phyloP scores from a whole-genome alignment of 1,140 invertebrate genomes.

The Heliconius congener region DNA sequence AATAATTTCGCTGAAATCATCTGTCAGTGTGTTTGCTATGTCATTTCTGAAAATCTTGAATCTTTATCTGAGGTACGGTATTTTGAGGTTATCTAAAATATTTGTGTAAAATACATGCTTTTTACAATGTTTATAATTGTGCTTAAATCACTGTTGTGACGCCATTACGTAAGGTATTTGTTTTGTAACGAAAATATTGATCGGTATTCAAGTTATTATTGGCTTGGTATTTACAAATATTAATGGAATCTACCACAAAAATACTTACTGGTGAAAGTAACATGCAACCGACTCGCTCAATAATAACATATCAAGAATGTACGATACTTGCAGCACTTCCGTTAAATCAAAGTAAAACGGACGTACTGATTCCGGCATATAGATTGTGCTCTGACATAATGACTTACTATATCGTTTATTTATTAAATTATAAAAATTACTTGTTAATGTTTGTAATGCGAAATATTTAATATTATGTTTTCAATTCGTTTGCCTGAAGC shows the following conservation, averaged over 20 bases:
- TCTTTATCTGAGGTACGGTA: constrained; percentile 32
- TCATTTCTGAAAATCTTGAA: constrained; percentile 35
- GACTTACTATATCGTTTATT: neutral
- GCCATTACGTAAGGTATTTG: neutral
- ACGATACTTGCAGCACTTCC: constrained; percentile 39
- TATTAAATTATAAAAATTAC: neutral
- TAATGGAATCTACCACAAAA: constrained; percentile 31
- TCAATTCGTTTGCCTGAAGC: constrained; percentile 49
- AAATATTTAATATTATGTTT: constrained; percentile 42
- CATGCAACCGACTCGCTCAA: constrained; percentile 37
- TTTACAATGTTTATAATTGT: neutral
- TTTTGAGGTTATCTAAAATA: constrained; percentile 1
- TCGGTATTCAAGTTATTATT: constrained; percentile 35
- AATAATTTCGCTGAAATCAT: constrained; percentile 33
- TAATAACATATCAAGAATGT: constrained; percentile 39
- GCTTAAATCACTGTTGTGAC: neutral
- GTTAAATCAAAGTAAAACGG: constrained; percentile 26
- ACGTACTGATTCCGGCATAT: constrained; percentile 29
- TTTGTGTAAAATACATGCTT: constrained; percentile 36
- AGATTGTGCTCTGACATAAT: constrained; percentile 10
- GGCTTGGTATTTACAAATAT: constrained; percentile 41
- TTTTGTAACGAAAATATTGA: constrained; percentile 29
- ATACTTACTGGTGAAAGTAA: constrained; percentile 43
- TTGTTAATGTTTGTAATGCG: neutral
- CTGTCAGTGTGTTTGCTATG: constrained; percentile 32